Evolutionary conservation across 2,113 vertebrate genomes (phyloP), one percentile per base, ranked within the genome.

Genomic region (Ranitomeya imitator): DNA sequence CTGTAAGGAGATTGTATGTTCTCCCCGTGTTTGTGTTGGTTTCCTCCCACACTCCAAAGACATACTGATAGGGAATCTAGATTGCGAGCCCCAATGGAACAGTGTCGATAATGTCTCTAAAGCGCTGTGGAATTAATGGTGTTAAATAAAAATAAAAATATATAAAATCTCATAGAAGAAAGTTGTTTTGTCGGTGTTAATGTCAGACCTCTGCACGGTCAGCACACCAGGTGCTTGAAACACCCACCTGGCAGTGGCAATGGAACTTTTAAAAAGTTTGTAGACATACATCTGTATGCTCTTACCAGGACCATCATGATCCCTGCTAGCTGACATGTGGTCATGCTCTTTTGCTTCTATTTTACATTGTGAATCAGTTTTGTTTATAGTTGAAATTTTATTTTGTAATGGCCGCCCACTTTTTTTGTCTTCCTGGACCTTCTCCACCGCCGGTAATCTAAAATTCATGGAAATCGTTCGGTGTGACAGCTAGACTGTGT

Each of bases 401-500:
- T 78, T 84, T 79, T 67, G 26, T 37, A 55, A 77, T 59, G 21
- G 67, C 52, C 55, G 26, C 60, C 10, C 54, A 26, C 54, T 15
- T 78, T 69, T n/a, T 23, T 60, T 0, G 2, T 23, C 83, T 26
- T 69, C 60, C 88, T 18, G 86, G 45, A 0, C 71, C 0, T 5
- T 79, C 1, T 0, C 0, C 21, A 8, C 61, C 69, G 60, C 15
- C 59, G 18, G 60, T 85, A 88, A 78, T 89, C 82, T 0, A 82
- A 91, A 80, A 21, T 23, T 84, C 67, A 0, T 2, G 86, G 91
- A 88, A 71, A 79, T 37, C 4, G 86, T 90, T 60, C 0, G 26
- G 74, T 18, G 88, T 23, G 85, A 82, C 71, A 89, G 79, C 73
- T 79, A 85, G 78, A 79, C 87, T 85, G 83, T 90, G 74, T 0